A percentile compares a stretch with the other conserved stretches of the same genome.
These are phyloP conservation scores for Urosaurus nigricauda DNA, from an alignment of 2,797 vertebrate species.

Conservation along the genomic window DNA sequence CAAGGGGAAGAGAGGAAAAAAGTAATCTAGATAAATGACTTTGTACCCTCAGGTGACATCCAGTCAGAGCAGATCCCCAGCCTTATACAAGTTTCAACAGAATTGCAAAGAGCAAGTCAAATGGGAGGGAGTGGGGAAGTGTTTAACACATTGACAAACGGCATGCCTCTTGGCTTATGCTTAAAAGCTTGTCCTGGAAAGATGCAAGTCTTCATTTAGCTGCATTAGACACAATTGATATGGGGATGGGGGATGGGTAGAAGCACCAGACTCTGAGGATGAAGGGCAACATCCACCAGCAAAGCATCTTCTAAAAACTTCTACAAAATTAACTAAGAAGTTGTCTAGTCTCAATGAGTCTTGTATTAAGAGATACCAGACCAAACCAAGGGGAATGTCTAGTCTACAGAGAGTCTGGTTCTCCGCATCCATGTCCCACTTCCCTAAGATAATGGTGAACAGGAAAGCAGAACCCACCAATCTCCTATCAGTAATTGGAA, in stretches of 20 bases:
- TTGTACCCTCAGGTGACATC: constrained; percentile 84
- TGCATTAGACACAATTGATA: constrained; percentile 76
- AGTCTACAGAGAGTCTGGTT: neutral
- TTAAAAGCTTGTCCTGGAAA: constrained; percentile 65
- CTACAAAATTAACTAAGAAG: neutral
- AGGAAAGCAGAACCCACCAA: neutral
- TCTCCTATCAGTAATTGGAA: neutral
- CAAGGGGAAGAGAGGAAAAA: constrained; percentile 82
- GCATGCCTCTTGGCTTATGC: constrained; percentile 73
- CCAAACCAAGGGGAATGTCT: too few species aligned
- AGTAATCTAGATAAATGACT: constrained; percentile 87
- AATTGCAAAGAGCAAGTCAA: constrained; percentile 58
- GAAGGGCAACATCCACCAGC: constrained; percentile 41
- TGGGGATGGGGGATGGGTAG: constrained; percentile 45
- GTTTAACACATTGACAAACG: constrained; percentile 69
- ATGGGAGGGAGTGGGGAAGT: constrained; percentile 67
- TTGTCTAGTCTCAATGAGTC: neutral
- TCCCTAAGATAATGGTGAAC: too few species aligned
- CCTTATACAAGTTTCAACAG: constrained; percentile 90
- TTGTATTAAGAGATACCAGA: neutral
- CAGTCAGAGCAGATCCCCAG: constrained; percentile 81
- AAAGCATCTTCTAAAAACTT: neutral
- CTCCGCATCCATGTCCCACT: too few species aligned
- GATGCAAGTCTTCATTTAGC: constrained; percentile 76
- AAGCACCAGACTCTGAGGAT: constrained; percentile 65